Evolutionary conservation across 2,797 vertebrate genomes (phyloP).

Genomic region (Psittacula echo): DNA sequence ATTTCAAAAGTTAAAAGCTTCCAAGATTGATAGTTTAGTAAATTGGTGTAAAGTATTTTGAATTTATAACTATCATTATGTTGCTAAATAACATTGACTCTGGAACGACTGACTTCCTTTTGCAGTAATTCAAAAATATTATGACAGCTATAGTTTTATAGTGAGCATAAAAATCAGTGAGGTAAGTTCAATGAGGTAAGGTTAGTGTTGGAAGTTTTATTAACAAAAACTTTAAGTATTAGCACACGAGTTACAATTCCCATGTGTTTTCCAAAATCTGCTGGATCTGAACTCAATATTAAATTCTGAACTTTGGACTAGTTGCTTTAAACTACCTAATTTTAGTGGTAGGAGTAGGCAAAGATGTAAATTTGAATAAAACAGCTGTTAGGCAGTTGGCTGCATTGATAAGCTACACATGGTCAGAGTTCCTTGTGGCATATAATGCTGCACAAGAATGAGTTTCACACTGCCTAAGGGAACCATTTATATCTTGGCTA

Average conservation of each 20-base stretch:
- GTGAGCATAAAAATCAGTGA: constrained; percentile 79
- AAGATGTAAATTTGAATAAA: constrained; percentile 67
- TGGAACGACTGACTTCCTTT: constrained; percentile 79
- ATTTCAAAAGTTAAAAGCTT: constrained; percentile 61
- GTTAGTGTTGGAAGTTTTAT: constrained; percentile 81
- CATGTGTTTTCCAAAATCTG: constrained; percentile 74
- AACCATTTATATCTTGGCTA: not conserved
- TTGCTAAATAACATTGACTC: constrained; percentile 79
- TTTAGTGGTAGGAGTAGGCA: constrained; percentile 70
- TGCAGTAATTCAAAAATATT: constrained; percentile 79
- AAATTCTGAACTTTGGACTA: constrained; percentile 74
- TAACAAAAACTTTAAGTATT: constrained; percentile 78
- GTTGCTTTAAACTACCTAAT: constrained; percentile 74
- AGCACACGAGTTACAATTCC: constrained; percentile 78
- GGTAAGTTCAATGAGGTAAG: constrained; percentile 82
- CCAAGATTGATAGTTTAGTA: constrained; percentile 67
- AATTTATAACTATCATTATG: constrained; percentile 78
- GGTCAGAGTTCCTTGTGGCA: constrained; percentile 46
- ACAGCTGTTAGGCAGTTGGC: constrained; percentile 60
- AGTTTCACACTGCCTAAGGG: not conserved
- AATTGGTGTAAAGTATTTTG: constrained; percentile 76
- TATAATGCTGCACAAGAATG: not conserved
- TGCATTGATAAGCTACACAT: constrained; percentile 29
- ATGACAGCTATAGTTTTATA: constrained; percentile 80
- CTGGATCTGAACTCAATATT: constrained; percentile 70